These are phyloP conservation scores for Oscheius sp. DNA, from an alignment of 2,888 invertebrate species.

Conservation along the genomic window DNA sequence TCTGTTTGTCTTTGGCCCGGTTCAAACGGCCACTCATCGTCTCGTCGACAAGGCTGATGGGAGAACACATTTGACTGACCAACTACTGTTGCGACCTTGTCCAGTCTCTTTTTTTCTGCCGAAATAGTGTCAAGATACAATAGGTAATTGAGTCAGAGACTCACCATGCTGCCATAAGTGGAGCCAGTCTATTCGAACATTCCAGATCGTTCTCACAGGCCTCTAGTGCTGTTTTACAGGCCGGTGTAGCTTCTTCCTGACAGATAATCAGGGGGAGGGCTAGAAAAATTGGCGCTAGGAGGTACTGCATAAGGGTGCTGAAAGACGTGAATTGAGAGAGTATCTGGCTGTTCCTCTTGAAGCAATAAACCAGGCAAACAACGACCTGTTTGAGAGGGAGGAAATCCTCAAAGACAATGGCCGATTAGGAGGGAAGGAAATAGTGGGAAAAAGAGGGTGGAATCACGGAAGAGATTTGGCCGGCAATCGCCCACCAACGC, in stretches of 20 bases:
- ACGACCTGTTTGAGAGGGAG: conserved; percentile 12
- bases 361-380: conserved; percentile 22
- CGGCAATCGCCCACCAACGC: too few relatives aligned
- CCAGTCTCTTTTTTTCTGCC: background rate
- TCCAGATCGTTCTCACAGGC: conserved; percentile 71
- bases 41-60: conserved; percentile 21
- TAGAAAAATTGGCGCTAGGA: background rate
- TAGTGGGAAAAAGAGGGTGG: background rate
- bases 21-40: conserved; percentile 32
- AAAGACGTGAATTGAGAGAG: too few relatives aligned
- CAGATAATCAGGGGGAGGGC: background rate
- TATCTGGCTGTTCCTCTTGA: too few relatives aligned
- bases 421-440: background rate
- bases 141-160: conserved; percentile 25
- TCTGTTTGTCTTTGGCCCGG: conserved; percentile 34
- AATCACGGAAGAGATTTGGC: too few relatives aligned
- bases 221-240: conserved; percentile 64
- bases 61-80: conserved; percentile 20
- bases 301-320: conserved; percentile 1
- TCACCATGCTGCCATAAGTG: conserved; percentile 71
- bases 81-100: conserved; percentile 4
- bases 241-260: conserved; percentile 50
- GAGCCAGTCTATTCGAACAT: conserved; percentile 71
- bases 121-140: conserved; percentile 7
- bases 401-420: conserved; percentile 8